These are phyloP conservation scores for Pyrochroa serraticornis DNA, from an alignment of 2,888 invertebrate genomes.

Conservation along the genomic window DNA sequence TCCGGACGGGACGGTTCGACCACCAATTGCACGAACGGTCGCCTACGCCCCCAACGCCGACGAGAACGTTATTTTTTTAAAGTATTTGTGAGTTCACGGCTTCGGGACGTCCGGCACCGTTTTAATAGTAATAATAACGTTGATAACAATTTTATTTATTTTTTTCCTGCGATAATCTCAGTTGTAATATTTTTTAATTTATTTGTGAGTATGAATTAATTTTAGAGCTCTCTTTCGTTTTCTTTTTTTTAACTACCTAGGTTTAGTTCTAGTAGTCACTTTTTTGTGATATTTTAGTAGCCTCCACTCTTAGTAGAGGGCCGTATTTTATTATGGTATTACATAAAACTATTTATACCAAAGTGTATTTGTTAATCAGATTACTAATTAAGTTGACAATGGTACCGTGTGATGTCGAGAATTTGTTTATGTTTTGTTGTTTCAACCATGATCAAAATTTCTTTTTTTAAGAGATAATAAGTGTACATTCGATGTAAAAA, in stretches of 20 bases:
- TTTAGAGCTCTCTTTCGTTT: constrained; percentile 38
- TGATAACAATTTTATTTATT: constrained; percentile 35
- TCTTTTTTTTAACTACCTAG: constrained; percentile 20
- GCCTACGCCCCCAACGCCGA: neutral
- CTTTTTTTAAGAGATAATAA: constrained; percentile 37
- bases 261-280: constrained; percentile 25
- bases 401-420: constrained; percentile 35
- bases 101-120: constrained; percentile 8
- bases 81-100: constrained; percentile 20
- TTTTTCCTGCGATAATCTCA: constrained; percentile 40
- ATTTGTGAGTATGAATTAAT: constrained; percentile 39
- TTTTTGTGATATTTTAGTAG: constrained; percentile 31
- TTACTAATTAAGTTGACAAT: constrained; percentile 32
- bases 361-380: constrained; percentile 47
- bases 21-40: neutral
- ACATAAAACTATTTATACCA: constrained; percentile 45
- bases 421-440: constrained; percentile 29
- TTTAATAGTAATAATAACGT: constrained; percentile 11
- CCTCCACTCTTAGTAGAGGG: constrained; percentile 32
- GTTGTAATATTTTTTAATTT: constrained; percentile 28
- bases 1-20: constrained; percentile 21
- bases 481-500: constrained; percentile 44
- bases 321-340: constrained; percentile 52
- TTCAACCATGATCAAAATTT: constrained; percentile 18
- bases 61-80: constrained; percentile 23